Conservation (phyloP, 2,113 vertebrate genomes). For the Tor tambroides region DNA sequence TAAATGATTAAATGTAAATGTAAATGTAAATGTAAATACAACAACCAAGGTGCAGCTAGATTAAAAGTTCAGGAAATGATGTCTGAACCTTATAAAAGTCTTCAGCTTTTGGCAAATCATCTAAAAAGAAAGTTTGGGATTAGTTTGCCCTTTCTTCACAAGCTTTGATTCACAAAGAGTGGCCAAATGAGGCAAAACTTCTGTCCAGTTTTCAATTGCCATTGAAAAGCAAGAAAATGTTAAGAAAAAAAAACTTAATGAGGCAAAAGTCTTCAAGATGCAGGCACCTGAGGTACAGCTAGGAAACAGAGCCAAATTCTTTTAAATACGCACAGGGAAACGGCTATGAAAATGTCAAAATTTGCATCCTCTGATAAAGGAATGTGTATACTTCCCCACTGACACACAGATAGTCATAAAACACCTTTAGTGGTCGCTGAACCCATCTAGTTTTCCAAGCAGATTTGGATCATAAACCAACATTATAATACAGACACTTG, state of each 20-base stretch:
- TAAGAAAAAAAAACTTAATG: conserved; percentile 1
- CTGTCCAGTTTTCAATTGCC: not conserved
- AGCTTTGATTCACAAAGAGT: conserved; percentile 9
- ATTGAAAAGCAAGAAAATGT: not conserved
- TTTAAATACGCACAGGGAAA: not conserved
- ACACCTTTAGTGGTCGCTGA: not conserved
- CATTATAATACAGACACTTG: conserved; percentile 27
- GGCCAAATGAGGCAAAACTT: not conserved
- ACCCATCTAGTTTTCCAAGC: not conserved
- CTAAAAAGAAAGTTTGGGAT: not conserved
- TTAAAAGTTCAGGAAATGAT: not conserved
- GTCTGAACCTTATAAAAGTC: not conserved
- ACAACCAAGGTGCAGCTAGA: not conserved
- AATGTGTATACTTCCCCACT: conserved; percentile 44
- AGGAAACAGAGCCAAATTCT: not conserved
- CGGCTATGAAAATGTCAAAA: conserved; percentile 26
- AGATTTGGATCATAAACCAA: conserved; percentile 2
- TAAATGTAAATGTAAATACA: too few species aligned
- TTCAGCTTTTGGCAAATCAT: conserved; percentile 7
- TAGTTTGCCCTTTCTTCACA: not conserved
- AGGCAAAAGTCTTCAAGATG: not conserved
- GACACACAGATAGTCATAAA: conserved; percentile 10
- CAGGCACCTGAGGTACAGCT: not conserved
- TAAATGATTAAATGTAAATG: too few species aligned
- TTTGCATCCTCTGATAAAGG: conserved; percentile 40